Evolutionary conservation across 2,113 vertebrate species (phyloP).

Genomic region (Sardina pilchardus): DNA sequence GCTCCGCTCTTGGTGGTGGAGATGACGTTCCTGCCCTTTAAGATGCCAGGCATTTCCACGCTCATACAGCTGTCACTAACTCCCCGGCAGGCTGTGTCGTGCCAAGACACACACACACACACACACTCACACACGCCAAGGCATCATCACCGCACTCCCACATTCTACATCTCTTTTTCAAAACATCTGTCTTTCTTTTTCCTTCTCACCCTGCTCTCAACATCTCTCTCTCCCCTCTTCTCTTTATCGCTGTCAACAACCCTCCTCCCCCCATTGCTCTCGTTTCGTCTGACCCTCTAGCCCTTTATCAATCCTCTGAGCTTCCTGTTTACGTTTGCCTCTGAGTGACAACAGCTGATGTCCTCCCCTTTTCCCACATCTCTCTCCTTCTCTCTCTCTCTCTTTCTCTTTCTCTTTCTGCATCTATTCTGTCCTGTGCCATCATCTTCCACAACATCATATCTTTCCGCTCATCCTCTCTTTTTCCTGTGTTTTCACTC

Average conservation of each 20-base stretch:
- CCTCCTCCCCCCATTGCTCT: not conserved
- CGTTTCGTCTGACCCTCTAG: not conserved
- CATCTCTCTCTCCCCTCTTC: not conserved
- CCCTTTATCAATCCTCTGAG: constrained; percentile 24
- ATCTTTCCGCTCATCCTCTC: not conserved
- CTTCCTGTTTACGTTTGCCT: constrained; percentile 24
- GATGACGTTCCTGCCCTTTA: not conserved
- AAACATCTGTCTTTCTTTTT: constrained; percentile 29
- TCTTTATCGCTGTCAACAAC: not conserved
- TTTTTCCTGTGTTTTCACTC: not conserved
- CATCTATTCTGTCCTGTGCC: not conserved
- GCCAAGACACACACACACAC: no score
- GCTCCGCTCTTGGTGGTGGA: not conserved
- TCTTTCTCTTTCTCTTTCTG: not conserved
- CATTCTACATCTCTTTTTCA: not conserved
- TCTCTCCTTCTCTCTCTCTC: not conserved
- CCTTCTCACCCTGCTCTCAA: not conserved
- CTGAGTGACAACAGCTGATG: constrained; percentile 13
- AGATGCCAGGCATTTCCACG: not conserved
- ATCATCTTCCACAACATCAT: not conserved
- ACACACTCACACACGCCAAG: no score
- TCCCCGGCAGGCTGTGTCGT: not conserved
- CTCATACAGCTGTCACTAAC: not conserved
- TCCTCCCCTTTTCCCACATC: constrained; percentile 5
- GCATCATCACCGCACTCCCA: not conserved